These are phyloP conservation scores for human DNA, from an alignment of 2,113 vertebrate species.

Conservation along the genomic window DNA sequence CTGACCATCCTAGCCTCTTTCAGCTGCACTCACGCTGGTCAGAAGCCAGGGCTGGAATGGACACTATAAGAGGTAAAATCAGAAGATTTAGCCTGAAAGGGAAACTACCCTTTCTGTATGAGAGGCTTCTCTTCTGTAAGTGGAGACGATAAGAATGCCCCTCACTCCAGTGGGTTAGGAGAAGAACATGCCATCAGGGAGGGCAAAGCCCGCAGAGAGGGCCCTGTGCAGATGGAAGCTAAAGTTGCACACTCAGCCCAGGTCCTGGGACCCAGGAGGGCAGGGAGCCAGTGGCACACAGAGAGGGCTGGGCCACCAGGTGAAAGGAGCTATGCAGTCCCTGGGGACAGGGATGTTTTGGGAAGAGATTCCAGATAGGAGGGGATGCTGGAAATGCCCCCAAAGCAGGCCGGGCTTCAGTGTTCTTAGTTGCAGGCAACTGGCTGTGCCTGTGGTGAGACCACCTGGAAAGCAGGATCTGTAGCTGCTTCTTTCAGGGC, in stretches of 20 bases:
- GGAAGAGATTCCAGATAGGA: neutral
- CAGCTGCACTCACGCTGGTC: neutral
- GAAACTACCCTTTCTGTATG: neutral
- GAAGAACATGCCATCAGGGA: accelerated
- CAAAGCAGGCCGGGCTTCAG: neutral
- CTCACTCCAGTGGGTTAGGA: accelerated
- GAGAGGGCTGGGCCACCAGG: neutral
- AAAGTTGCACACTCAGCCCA: neutral
- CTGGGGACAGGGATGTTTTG: neutral
- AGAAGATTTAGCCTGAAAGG: neutral
- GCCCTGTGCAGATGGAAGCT: neutral
- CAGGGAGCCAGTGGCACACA: neutral
- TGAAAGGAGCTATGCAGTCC: neutral
- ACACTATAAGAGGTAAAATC: neutral
- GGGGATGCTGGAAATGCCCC: neutral
- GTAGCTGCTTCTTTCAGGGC: accelerated
- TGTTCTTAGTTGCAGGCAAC: neutral
- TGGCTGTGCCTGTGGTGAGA: neutral
- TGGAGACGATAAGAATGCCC: neutral
- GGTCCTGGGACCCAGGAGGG: neutral
- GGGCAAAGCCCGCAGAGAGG: neutral
- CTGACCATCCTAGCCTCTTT: neutral
- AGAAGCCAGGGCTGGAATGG: neutral
- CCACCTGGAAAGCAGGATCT: neutral
- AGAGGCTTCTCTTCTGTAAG: neutral